Percentiles rank a stretch among this genome's conserved stretches.
These are phyloP conservation scores for Himantopus leucocephalus DNA, from an alignment of 2,113 vertebrate genomes.

Conservation along the genomic window DNA sequence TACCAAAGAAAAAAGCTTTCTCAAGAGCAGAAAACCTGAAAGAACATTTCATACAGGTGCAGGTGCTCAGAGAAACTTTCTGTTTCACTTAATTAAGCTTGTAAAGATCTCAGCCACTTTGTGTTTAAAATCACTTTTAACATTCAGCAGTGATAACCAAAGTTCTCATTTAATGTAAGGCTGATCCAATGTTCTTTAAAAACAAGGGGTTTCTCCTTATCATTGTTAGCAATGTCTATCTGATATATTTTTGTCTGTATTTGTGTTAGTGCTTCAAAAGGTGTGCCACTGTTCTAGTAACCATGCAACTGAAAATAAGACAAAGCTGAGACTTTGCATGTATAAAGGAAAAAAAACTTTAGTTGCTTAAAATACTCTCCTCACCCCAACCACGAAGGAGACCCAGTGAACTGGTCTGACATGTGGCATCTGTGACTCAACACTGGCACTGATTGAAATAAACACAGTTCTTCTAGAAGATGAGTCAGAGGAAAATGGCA, in stretches of 20 bases:
- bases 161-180: neutral
- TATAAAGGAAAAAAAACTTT: neutral
- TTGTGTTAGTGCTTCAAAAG: neutral
- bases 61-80: neutral
- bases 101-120: neutral
- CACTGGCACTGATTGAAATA: neutral
- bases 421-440: neutral
- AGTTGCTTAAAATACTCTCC: neutral
- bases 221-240: neutral
- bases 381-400: neutral
- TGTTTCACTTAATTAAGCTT: neutral
- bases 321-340: neutral
- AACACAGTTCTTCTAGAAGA: neutral
- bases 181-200: neutral
- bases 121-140: constrained; percentile 4
- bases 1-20: neutral
- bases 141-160: neutral
- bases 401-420: neutral
- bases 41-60: neutral
- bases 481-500: constrained; percentile 54
- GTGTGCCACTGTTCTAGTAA: neutral
- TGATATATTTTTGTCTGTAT: neutral
- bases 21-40: neutral
- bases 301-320: neutral
- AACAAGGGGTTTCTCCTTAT: neutral